Evolutionary conservation across 2,113 vertebrate genomes (phyloP).

Genomic region (Loxodonta africana): DNA sequence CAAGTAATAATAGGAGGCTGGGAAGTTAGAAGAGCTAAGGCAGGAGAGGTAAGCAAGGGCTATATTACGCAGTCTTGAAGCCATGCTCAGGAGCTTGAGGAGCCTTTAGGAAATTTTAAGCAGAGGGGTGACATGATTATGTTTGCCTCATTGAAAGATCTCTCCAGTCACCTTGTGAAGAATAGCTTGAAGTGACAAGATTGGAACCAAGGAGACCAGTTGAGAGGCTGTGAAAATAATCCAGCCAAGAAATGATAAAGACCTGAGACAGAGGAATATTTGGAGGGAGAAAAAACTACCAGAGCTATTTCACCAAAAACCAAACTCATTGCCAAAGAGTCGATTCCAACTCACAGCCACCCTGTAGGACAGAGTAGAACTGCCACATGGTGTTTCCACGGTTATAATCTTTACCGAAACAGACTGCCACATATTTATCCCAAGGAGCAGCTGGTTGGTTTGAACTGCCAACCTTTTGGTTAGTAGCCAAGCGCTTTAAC

Average conservation of each 20-base stretch:
- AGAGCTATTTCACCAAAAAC: neutral
- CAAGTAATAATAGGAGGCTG: slow-evolving; percentile 35
- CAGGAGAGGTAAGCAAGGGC: neutral
- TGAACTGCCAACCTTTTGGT: no score
- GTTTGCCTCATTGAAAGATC: slow-evolving; percentile 60
- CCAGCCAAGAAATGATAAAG: slow-evolving; percentile 57
- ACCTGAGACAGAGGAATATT: neutral
- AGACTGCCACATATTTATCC: no score
- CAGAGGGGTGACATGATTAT: neutral
- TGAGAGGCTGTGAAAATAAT: slow-evolving; percentile 61
- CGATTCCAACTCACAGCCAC: no score
- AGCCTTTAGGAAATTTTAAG: slow-evolving; percentile 55
- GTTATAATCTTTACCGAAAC: no score
- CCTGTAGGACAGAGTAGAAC: no score
- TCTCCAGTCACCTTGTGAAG: neutral
- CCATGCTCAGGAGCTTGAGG: slow-evolving; percentile 6
- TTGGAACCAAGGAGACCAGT: slow-evolving; percentile 27
- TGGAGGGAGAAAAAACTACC: slow-evolving; percentile 30
- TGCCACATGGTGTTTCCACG: no score
- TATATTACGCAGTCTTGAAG: slow-evolving; percentile 6
- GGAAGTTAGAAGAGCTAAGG: slow-evolving; percentile 43
- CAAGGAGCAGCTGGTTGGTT: no score
- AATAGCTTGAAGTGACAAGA: slow-evolving; percentile 29
- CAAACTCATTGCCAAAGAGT: no score
- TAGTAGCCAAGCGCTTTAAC: no score